Percentiles rank a stretch among this genome's conserved stretches.
Evolutionary conservation across 2,113 vertebrate genomes (phyloP).

Genomic region (Nerophis lumbriciformis): DNA sequence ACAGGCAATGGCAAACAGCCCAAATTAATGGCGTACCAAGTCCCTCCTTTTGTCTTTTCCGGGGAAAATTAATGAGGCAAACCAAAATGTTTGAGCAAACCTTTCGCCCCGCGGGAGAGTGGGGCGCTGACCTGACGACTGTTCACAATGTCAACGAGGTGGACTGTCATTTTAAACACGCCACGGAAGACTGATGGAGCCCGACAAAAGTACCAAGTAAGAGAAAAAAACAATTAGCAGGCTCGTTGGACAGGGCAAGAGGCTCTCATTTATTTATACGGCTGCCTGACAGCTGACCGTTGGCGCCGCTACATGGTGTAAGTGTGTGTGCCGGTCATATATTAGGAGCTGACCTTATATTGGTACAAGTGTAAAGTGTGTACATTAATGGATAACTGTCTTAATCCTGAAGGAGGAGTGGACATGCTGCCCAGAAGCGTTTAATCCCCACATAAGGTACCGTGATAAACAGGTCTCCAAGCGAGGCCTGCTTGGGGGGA

Average conservation of each 20-base stretch:
- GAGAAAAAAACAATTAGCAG: conserved; percentile 75
- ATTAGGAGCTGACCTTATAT: conserved; percentile 52
- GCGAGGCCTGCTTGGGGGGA: conserved; percentile 30
- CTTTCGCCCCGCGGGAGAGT: conserved; percentile 45
- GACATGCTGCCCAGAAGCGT: conserved; percentile 28
- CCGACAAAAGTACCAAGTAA: conserved; percentile 69
- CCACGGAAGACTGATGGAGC: conserved; percentile 70
- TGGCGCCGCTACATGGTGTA: conserved; percentile 13
- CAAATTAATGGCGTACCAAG: conserved; percentile 42
- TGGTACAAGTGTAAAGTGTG: conserved; percentile 40
- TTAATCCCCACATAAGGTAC: conserved; percentile 52
- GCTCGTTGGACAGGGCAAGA: conserved; percentile 68
- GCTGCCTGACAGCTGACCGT: conserved; percentile 56
- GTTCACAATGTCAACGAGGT: conserved; percentile 60
- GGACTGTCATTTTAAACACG: conserved; percentile 71
- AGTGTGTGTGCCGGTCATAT: conserved; percentile 27
- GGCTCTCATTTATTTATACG: conserved; percentile 69
- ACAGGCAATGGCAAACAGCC: conserved; percentile 44
- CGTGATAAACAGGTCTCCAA: conserved; percentile 70
- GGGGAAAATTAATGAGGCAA: conserved; percentile 62
- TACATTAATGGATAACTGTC: conserved; percentile 42
- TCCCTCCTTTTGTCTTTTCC: conserved; percentile 31
- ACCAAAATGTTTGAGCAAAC: conserved; percentile 62
- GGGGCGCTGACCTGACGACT: conserved; percentile 48
- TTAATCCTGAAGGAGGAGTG: conserved; percentile 45